Percentiles rank a stretch among this genome's conserved stretches.
Evolutionary conservation across 1,140 invertebrate genomes (phyloP).

Genomic region (Drosophila equinoxialis): DNA sequence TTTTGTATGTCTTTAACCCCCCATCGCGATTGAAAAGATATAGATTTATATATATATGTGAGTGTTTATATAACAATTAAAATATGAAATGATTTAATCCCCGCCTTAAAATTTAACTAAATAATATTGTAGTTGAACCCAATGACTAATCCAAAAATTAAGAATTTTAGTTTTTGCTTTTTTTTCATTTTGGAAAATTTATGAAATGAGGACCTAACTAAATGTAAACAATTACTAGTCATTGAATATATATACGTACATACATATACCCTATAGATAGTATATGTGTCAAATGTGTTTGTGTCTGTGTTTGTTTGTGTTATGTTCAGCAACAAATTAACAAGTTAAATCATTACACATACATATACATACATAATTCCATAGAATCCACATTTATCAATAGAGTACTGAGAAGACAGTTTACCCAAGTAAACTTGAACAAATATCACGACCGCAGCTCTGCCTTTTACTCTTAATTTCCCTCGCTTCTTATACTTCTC

Average conservation of each 20-base stretch:
- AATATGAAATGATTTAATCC: constrained; percentile 31
- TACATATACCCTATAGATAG: constrained; percentile 26
- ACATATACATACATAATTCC: constrained; percentile 45
- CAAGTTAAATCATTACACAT: constrained; percentile 58
- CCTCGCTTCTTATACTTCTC: neutral
- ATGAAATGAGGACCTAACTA: neutral
- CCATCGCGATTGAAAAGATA: constrained; percentile 12
- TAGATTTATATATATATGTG: constrained; percentile 20
- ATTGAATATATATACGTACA: constrained; percentile 3
- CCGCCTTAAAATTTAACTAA: constrained; percentile 48
- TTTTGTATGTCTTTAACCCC: constrained; percentile 44
- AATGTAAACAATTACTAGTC: constrained; percentile 11
- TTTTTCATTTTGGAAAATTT: constrained; percentile 2
- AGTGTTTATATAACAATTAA: constrained; percentile 23
- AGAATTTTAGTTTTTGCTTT: neutral
- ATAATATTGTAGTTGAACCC: constrained; percentile 52
- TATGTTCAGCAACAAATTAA: constrained; percentile 62
- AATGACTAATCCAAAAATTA: constrained; percentile 19
- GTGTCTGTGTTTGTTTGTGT: constrained; percentile 40
- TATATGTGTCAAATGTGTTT: constrained; percentile 22
- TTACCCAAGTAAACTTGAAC: constrained; percentile 49
- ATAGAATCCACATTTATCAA: constrained; percentile 59
- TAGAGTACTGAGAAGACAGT: constrained; percentile 31
- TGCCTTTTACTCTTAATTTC: neutral
- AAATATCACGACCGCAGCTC: constrained; percentile 64